Evolutionary conservation across 2,113 vertebrate species (phyloP).

Genomic region (Mesitornis unicolor): DNA sequence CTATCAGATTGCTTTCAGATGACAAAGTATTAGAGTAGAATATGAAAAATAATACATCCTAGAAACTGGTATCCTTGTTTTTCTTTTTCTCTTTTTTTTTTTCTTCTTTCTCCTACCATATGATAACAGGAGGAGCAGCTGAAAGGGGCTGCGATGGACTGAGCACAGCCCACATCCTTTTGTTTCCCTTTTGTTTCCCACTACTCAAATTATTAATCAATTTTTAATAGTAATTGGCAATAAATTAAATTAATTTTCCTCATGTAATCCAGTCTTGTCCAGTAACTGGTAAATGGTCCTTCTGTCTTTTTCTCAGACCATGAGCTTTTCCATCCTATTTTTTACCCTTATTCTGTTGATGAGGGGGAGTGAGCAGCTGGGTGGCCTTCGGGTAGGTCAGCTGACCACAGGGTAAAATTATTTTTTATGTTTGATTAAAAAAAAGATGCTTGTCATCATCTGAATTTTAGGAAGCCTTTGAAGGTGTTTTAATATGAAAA

Average conservation of each 20-base stretch:
- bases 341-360: background rate
- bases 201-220: background rate
- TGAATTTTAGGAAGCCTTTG: background rate
- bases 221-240: background rate
- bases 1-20: background rate
- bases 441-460: background rate
- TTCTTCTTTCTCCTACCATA: background rate
- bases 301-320: background rate
- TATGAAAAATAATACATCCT: background rate
- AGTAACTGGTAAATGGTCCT: background rate
- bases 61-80: too few species aligned
- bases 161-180: background rate
- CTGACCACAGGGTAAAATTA: background rate
- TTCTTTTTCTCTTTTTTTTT: background rate
- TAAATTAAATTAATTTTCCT: background rate
- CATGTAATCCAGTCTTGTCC: background rate
- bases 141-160: background rate
- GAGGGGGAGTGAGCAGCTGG: background rate
- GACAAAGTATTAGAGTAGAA: background rate
- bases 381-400: background rate
- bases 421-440: background rate
- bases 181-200: background rate
- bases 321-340: background rate
- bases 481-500: background rate
- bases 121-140: background rate